Percentiles rank a stretch among this genome's conserved stretches.
These are phyloP conservation scores for Saturnia pavonia DNA, from an alignment of 2,888 invertebrate genomes.

Conservation along the genomic window DNA sequence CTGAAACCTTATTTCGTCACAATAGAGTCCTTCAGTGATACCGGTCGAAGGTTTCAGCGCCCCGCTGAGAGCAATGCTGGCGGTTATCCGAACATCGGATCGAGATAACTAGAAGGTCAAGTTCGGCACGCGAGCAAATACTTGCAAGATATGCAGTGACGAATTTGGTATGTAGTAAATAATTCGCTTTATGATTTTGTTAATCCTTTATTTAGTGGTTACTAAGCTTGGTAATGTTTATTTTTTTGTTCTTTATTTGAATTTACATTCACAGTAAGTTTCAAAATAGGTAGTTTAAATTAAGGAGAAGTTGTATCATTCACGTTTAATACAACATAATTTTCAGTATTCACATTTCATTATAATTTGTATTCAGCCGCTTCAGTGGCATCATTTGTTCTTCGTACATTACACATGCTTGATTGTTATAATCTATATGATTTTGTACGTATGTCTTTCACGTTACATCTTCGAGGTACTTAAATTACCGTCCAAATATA, in stretches of 20 bases:
- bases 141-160: conserved; percentile 51
- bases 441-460: neutral
- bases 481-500: neutral
- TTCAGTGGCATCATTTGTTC: neutral
- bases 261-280: too few species aligned
- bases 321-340: too few species aligned
- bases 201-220: conserved; percentile 3
- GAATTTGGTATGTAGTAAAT: conserved; percentile 48
- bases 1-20: conserved; percentile 39
- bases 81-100: conserved; percentile 73
- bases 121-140: conserved; percentile 68
- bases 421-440: neutral
- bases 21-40: conserved; percentile 37
- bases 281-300: too few species aligned
- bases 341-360: neutral
- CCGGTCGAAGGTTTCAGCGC: conserved; percentile 46
- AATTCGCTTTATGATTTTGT: conserved; percentile 8
- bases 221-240: neutral
- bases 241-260: neutral
- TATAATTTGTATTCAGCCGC: neutral
- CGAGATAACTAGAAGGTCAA: conserved; percentile 73
- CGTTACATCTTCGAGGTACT: neutral
- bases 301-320: too few species aligned
- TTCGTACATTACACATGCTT: neutral
- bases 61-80: conserved; percentile 74